These are phyloP conservation scores for Polyommatus icarus DNA, from an alignment of 2,888 invertebrate genomes.

Conservation along the genomic window DNA sequence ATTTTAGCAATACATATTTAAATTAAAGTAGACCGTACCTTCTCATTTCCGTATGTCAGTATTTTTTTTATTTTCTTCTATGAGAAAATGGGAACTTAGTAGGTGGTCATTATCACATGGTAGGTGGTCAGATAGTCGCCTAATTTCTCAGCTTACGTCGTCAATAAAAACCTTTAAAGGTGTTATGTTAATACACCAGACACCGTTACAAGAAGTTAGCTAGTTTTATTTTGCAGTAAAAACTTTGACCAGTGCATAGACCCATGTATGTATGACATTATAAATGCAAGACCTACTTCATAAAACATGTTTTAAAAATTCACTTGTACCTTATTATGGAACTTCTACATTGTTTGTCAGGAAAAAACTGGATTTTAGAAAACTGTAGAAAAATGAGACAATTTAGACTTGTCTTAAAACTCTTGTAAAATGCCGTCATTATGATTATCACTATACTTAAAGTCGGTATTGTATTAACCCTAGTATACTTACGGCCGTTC, in stretches of 20 bases:
- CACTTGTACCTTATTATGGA: neutral
- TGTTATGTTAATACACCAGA: constrained; percentile 29
- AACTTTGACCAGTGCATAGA: constrained; percentile 16
- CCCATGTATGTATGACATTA: neutral
- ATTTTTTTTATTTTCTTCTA: neutral
- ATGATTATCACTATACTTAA: neutral
- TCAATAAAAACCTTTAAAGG: constrained; percentile 26
- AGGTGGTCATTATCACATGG: neutral
- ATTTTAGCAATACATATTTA: too few relatives aligned
- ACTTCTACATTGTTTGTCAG: too few relatives aligned
- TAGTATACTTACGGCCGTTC: too few relatives aligned
- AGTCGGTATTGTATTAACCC: too few relatives aligned
- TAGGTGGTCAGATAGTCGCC: neutral
- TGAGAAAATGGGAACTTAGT: neutral
- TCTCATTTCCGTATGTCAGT: too few relatives aligned
- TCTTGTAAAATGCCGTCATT: neutral
- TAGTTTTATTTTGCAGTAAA: constrained; percentile 11
- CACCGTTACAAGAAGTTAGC: constrained; percentile 2
- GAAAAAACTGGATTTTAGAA: neutral
- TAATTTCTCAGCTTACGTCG: neutral
- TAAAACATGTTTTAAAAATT: neutral
- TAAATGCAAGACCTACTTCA: neutral
- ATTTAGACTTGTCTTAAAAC: neutral
- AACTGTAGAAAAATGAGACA: neutral
- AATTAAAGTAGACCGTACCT: too few relatives aligned